Percentiles rank a stretch among this genome's conserved stretches.
phyloP scores from a whole-genome alignment of 2,797 vertebrate genomes.

The Corythornis leucogaster region DNA sequence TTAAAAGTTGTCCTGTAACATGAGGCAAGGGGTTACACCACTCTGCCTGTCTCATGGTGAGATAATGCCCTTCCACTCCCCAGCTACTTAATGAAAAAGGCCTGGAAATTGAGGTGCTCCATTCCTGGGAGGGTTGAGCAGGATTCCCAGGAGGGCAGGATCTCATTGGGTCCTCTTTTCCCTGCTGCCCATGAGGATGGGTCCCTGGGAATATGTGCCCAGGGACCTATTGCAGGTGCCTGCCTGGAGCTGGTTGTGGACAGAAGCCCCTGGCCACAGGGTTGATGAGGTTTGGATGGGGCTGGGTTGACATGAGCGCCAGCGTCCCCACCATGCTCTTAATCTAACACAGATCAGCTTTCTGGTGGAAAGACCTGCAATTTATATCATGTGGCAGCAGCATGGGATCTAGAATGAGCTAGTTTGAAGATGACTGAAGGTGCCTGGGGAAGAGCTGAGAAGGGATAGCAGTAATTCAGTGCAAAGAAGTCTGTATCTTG shows the following conservation, averaged over 20 bases:
- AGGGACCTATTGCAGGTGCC: not conserved
- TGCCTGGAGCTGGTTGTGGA: not conserved
- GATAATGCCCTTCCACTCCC: not conserved
- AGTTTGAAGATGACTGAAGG: not conserved
- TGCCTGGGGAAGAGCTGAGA: not conserved
- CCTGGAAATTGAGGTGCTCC: not conserved
- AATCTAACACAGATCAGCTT: not conserved
- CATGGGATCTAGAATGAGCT: not conserved
- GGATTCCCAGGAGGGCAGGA: not conserved
- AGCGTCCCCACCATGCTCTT: rapidly evolving
- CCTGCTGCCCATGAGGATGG: rapidly evolving
- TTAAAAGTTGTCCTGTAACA: not conserved
- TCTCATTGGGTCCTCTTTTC: not conserved
- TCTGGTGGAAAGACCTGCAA: not conserved
- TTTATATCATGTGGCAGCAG: not conserved
- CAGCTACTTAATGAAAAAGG: not conserved
- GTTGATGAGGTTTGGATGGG: not conserved
- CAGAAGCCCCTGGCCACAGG: too few species aligned
- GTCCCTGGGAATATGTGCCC: not conserved
- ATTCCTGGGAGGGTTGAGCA: not conserved
- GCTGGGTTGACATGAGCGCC: not conserved
- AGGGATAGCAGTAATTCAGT: not conserved
- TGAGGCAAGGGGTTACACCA: not conserved
- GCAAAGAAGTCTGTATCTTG: not conserved
- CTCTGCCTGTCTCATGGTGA: not conserved